Base-by-base conservation (phyloP, 2,888 invertebrate species). In the Cerceris rybyensis region DNA sequence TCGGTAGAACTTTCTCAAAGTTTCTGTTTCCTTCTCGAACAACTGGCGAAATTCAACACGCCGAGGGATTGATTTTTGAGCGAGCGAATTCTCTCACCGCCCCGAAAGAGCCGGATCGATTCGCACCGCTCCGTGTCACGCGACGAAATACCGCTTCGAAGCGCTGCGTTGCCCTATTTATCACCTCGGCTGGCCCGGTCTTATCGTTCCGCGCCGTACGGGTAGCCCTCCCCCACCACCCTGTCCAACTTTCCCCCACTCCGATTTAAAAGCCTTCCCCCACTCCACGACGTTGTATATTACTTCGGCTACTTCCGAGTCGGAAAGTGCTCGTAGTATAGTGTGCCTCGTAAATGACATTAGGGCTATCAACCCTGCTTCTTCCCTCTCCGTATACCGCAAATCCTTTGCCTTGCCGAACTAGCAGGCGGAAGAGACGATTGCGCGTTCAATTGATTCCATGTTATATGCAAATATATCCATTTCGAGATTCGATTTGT, bases 71-170 rank as follows among this genome's bases (percentile, higher is more conserved):
- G 84, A 83, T 80, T 83, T 84, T 84, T 74, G 74, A 64, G 71
- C 52, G 61, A 46, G 77, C 65, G 75, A 74, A 66, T 61, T 67
- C 57, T 39, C 57, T 66, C 55, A n/a, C 55, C 57, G 63, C 61
- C 42, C 61, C 52, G 28, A 52, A 61, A 54, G 41, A 28, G 11
- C 54, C 39, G 55, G 46, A 76, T 80, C 84, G 81, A 90, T 84
- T 88, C 85, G 87, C 82, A 84, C 87, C 71, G 81, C 68, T 71
- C 84, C 74, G 81, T 81, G 88, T 85, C 85, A 84, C 87, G 84
- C 87, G 88, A 88, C 86, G 85, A 86, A 90, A 88, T 91, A 89
- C 90, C 89, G 88, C 83, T 87, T 84, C 78, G 81, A 76, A 80
- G 77, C 75, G 76, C 78, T 70, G 78, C 81, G 83, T 86, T 75